These are phyloP conservation scores for Drosophila histrio DNA, from an alignment of 2,888 invertebrate species.

Conservation along the genomic window DNA sequence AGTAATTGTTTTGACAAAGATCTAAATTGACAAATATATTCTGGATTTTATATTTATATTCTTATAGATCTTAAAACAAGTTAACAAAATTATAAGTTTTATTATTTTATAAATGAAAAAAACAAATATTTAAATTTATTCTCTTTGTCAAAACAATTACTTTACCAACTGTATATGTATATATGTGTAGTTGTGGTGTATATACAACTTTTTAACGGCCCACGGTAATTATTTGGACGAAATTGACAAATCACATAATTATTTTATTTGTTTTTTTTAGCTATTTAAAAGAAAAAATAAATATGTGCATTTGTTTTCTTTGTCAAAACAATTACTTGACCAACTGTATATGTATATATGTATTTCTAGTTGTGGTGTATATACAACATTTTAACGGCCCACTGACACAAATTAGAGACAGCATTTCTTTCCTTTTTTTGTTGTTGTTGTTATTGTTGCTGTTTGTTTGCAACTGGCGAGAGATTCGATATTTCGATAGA, in stretches of 20 bases:
- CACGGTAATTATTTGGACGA: too few relatives aligned
- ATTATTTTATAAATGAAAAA: too few relatives aligned
- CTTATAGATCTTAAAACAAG: background rate
- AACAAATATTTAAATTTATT: too few relatives aligned
- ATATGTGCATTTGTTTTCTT: background rate
- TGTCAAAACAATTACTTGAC: background rate
- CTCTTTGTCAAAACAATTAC: too few relatives aligned
- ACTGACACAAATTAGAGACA: conserved; percentile 63
- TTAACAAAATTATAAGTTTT: too few relatives aligned
- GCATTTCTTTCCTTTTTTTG: conserved; percentile 23
- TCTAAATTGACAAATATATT: background rate
- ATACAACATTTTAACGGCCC: conserved; percentile 52
- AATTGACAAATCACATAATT: too few relatives aligned
- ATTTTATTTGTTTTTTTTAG: too few relatives aligned
- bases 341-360: conserved; percentile 3
- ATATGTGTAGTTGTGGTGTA: too few relatives aligned
- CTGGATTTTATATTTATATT: background rate
- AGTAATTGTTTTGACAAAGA: background rate
- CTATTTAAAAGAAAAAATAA: too few relatives aligned
- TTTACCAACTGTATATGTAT: too few relatives aligned
- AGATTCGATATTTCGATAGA: conserved; percentile 20
- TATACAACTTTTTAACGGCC: too few relatives aligned
- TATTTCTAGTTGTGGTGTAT: conserved; percentile 7
- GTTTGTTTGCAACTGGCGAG: conserved; percentile 61
- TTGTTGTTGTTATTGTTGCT: conserved; percentile 9